Base-by-base conservation (phyloP, 1,140 invertebrate species). In the Penaeus chinensis region DNA sequence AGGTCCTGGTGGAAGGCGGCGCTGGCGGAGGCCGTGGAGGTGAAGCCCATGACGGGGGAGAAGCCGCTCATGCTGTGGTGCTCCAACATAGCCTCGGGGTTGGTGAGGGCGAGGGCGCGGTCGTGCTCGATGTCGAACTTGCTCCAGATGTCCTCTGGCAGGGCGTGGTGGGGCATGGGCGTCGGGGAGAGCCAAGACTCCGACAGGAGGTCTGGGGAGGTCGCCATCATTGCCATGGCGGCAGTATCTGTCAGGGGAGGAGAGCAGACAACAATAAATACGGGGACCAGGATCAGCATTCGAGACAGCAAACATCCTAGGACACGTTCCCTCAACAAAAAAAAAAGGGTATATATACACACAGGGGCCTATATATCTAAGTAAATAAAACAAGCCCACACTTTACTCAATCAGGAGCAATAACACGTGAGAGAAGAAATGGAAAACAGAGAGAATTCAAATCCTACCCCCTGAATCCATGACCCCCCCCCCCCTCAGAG, bases 121-220 rank as follows among this genome's bases (percentile, higher is more conserved):
- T 85, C 84, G 18, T 54, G 32, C n/a, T 85, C 84, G 18, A 63
- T 78, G 24, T 85, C 84, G 74, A 85, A 85, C 76, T 79, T 85
- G 24, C 11, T 79, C 84, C 84, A 85, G 4, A 85, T 77, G 84
- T 85, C 84, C 2, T 66, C 76, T 61, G 76, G 76, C 32, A 65
- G 32, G 54, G 69, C 24, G 32, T 71, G 66, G 66, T 71, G 66
- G 10, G n/a, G 66, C 18, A 77, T 24, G 8, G 71, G 82, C 32
- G 84, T 60, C 5, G 84, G 84, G 13, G 60, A 22, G 19, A 85
- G 37, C 74, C 84, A 85, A 18, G 24, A 37, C 27, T 85, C 84
- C 62, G 84, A 71, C 27, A 84, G 24, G 18, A 85, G 32, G 60
- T 85, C 84, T 10, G 84, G 61, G 32, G 54, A 27, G 60, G 84